phyloP scores from a whole-genome alignment of 2,113 vertebrate genomes.

The Cololabis saira region DNA sequence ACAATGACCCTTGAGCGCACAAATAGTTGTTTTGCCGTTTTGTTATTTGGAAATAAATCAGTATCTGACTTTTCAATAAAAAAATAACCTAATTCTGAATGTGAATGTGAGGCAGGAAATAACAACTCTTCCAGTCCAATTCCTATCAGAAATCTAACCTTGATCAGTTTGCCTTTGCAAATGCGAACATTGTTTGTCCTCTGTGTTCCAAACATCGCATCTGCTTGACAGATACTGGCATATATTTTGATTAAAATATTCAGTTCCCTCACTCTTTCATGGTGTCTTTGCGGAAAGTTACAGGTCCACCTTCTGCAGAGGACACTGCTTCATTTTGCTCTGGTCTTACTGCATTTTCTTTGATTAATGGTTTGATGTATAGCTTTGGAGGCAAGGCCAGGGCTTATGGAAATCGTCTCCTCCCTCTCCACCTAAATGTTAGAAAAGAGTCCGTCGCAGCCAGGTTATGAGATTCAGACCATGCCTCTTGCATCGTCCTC shows the following conservation, averaged over 20 bases:
- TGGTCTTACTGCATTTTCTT: slow-evolving; percentile 42
- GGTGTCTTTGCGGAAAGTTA: slow-evolving; percentile 23
- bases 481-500: slow-evolving; percentile 41
- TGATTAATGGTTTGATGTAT: slow-evolving; percentile 55
- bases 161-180: slow-evolving; percentile 17
- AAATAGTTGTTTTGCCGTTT: neutral
- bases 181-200: slow-evolving; percentile 16
- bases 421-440: slow-evolving; percentile 12
- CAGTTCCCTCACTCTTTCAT: slow-evolving; percentile 1
- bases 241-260: slow-evolving; percentile 56
- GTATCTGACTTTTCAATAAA: neutral
- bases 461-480: slow-evolving; percentile 22
- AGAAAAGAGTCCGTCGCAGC: slow-evolving; percentile 37
- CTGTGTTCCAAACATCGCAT: slow-evolving; percentile 49
- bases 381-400: slow-evolving; percentile 41
- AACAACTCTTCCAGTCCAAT: no score
- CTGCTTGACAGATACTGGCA: slow-evolving; percentile 36
- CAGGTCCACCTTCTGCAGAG: slow-evolving; percentile 22
- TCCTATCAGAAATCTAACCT: no score
- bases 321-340: slow-evolving; percentile 35
- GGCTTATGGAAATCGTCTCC: slow-evolving; percentile 61
- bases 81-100: neutral
- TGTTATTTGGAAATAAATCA: neutral
- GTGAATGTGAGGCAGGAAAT: neutral
- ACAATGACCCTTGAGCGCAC: no score